Base-by-base conservation (phyloP, 2,888 invertebrate species). In the Andrena haemorrhoa region DNA sequence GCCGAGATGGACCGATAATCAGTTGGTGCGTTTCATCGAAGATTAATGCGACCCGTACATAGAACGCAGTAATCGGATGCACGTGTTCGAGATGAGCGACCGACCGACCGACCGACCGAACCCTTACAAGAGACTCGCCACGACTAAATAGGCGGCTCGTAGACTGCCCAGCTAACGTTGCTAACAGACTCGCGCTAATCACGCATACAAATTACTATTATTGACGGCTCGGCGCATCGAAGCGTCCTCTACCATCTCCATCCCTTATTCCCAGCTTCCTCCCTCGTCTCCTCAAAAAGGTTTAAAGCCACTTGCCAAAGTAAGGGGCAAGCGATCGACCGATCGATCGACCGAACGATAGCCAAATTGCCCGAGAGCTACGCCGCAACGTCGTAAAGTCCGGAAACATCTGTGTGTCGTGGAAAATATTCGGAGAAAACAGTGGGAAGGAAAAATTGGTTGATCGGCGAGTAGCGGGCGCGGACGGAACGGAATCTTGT, bases 301-400 rank as follows among this genome's bases (percentile, higher is more conserved):
- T 20, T 35, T 60, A 83, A 74, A 74, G 85, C 79, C 74, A 75
- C 80, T 77, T 87, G 85, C 85, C 76, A 85, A 90, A 90, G 90
- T 90, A 89, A 88, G 83, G 41, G 68, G 70, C 90, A 90, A 90
- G n/a, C n/a, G n/a, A n/a, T n/a, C n/a, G n/a, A n/a, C n/a, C n/a
- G n/a, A n/a, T n/a, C n/a, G 81, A 81, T 81, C 81, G 61, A 53
- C 64, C 74, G 58, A 64, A 23, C 64, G 71, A 66, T 76, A 70
- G 31, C 70, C 26, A 20, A 66, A 76, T 69, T 33, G 10, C 56
- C n/a, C 41, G 53, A 12, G 53, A 12, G 47, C 47, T 61, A 41
- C 65, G 47, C n/a, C 26, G 47, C 10, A 49, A 49, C 35, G 35
- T 16, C 8, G 72, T 20, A 20, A 20, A 20, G 10, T 64, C 41